Evolutionary conservation across 2,797 vertebrate species (phyloP).

Genomic region (Masticophis lateralis): DNA sequence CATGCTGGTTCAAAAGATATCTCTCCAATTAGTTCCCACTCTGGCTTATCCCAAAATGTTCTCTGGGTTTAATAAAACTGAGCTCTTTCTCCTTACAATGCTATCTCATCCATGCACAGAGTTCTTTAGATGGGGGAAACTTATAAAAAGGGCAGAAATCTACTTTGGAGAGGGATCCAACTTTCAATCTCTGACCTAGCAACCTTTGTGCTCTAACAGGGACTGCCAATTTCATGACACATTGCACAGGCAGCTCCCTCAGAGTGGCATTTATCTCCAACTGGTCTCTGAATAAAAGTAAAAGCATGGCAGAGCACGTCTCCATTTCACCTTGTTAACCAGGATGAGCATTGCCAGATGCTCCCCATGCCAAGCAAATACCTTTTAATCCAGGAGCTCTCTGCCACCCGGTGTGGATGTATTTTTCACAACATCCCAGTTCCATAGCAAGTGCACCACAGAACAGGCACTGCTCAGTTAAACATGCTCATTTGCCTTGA

Average conservation of each 20-base stretch:
- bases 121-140: not conserved
- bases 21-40: not conserved
- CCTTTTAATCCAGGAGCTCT: not conserved
- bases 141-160: not conserved
- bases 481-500: conserved; percentile 18
- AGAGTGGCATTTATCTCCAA: not conserved
- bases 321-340: not conserved
- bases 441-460: conserved; percentile 5
- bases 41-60: not conserved
- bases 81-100: not conserved
- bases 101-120: not conserved
- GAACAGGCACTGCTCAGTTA: conserved; percentile 40
- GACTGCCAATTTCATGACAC: conserved; percentile 18
- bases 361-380: not conserved
- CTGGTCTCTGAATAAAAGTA: conserved; percentile 1
- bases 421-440: conserved; percentile 10
- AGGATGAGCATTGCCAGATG: conserved; percentile 15
- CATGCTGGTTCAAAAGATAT: not conserved
- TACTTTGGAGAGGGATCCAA: not conserved
- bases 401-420: not conserved
- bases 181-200: not conserved
- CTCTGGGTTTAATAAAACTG: not conserved
- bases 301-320: conserved; percentile 26
- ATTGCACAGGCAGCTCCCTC: not conserved
- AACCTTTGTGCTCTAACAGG: not conserved